These are phyloP conservation scores for Eilema depressum DNA, from an alignment of 2,888 invertebrate genomes.

Conservation along the genomic window DNA sequence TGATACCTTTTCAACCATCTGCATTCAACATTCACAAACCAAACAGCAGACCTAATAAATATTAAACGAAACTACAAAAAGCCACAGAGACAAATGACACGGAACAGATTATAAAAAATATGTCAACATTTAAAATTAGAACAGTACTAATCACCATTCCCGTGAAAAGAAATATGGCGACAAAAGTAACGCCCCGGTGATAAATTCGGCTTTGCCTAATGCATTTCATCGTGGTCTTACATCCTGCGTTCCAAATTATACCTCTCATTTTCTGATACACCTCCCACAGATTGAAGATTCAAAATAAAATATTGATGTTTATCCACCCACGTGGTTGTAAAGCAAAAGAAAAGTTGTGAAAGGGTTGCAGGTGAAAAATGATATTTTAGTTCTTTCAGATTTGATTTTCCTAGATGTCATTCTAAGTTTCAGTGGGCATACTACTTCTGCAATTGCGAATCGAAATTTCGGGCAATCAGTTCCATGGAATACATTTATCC, in stretches of 20 bases:
- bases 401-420: too few relatives aligned
- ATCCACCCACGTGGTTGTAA: constrained; percentile 29
- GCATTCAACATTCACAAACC: not conserved
- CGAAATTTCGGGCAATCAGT: too few relatives aligned
- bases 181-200: constrained; percentile 40
- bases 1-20: not conserved
- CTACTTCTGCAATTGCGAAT: too few relatives aligned
- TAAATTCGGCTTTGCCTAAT: constrained; percentile 44
- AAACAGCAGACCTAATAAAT: not conserved
- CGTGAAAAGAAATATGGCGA: constrained; percentile 48
- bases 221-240: constrained; percentile 34
- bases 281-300: constrained; percentile 9
- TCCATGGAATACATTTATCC: too few relatives aligned
- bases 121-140: constrained; percentile 45
- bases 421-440: too few relatives aligned
- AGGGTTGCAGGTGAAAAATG: constrained; percentile 12
- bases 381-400: too few relatives aligned
- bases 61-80: constrained; percentile 6
- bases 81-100: constrained; percentile 26
- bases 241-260: constrained; percentile 40
- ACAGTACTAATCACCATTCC: constrained; percentile 45
- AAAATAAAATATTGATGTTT: constrained; percentile 14
- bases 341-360: constrained; percentile 31
- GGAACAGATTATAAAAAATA: constrained; percentile 35
- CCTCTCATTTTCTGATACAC: constrained; percentile 10